Percentiles rank a stretch among this genome's conserved stretches.
Evolutionary conservation across 1,140 invertebrate genomes (phyloP).

Genomic region (Trinorchestia longiramus): DNA sequence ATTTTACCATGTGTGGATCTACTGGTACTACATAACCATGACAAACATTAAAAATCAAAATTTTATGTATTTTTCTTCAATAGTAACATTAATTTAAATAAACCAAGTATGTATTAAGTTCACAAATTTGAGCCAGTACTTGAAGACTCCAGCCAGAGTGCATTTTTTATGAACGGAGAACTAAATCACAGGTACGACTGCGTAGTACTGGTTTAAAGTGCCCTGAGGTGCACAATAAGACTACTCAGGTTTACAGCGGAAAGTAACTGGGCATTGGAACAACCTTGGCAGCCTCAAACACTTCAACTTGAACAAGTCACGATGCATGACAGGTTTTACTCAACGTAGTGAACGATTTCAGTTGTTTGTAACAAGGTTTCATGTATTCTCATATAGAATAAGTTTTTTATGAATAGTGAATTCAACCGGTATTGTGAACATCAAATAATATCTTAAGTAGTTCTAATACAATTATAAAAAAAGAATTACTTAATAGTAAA

Average conservation of each 20-base stretch:
- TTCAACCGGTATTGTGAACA: not conserved
- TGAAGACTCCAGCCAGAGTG: no score
- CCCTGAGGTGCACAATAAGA: not conserved
- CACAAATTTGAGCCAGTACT: no score
- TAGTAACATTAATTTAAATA: no score
- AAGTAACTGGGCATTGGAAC: not conserved
- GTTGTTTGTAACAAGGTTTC: not conserved
- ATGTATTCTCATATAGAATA: not conserved
- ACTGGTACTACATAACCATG: no score
- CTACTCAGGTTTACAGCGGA: not conserved
- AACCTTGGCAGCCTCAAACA: not conserved
- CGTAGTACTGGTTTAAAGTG: not conserved
- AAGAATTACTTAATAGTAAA: not conserved
- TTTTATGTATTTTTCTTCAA: no score
- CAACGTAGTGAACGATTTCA: not conserved
- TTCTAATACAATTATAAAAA: not conserved
- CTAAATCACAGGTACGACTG: not conserved
- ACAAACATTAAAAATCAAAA: no score
- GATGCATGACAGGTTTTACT: not conserved
- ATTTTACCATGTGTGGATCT: no score
- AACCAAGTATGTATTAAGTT: no score
- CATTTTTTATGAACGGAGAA: no score
- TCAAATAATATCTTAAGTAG: not conserved
- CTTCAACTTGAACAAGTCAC: not conserved
- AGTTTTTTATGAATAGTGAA: not conserved